A percentile compares a stretch with the other conserved stretches of the same genome.
phyloP scores from a whole-genome alignment of 2,797 vertebrate species.

The Melanotaenia boesemani region DNA sequence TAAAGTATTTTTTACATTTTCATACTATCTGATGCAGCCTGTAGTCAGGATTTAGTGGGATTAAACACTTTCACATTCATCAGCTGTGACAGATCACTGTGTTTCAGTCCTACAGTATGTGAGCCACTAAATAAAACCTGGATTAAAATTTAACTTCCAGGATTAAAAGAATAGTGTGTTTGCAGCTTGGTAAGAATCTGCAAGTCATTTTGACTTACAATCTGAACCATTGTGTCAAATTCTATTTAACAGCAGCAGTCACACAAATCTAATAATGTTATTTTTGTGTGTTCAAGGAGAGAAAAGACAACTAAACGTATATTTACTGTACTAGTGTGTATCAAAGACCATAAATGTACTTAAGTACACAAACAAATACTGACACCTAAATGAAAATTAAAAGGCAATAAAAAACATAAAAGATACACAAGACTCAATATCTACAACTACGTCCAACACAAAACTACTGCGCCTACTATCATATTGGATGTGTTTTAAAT shows the following conservation, averaged over 20 bases:
- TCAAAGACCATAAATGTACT: too few relatives aligned
- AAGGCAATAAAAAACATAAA: too few relatives aligned
- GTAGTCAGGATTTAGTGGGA: slow-evolving; percentile 45
- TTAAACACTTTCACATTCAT: slow-evolving; percentile 47
- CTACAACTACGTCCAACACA: too few relatives aligned
- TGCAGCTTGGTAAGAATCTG: slow-evolving; percentile 13
- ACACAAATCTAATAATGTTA: neutral
- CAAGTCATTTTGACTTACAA: neutral
- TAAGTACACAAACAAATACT: too few relatives aligned
- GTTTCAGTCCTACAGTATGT: slow-evolving; percentile 13
- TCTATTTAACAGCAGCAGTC: neutral
- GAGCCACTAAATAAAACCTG: slow-evolving; percentile 4
- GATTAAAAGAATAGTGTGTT: slow-evolving; percentile 19
- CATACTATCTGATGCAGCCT: slow-evolving; percentile 36
- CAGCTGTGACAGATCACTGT: slow-evolving; percentile 24
- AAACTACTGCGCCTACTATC: too few relatives aligned
- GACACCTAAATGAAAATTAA: too few relatives aligned
- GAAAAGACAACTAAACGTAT: too few relatives aligned
- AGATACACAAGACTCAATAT: too few relatives aligned
- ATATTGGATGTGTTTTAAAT: too few relatives aligned
- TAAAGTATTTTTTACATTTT: slow-evolving; percentile 25
- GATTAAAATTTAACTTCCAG: slow-evolving; percentile 17
- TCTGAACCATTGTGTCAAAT: too few relatives aligned
- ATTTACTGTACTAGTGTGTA: too few relatives aligned
- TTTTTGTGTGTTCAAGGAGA: neutral